Base-by-base conservation (phyloP, 2,888 invertebrate genomes). In the Tenodera sinensis region DNA sequence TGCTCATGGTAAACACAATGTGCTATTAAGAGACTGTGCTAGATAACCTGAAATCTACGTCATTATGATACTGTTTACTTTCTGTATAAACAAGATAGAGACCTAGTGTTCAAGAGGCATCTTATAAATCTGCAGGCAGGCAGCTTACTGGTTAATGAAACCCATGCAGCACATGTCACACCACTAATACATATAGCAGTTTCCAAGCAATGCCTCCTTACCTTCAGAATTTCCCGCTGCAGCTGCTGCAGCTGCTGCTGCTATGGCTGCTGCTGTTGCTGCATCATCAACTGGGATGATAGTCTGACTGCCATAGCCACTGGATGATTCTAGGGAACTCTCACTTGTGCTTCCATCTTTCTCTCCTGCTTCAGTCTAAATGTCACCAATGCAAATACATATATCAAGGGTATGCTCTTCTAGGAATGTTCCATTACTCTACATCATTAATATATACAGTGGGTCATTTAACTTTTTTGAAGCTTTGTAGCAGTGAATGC, bases 301-400 rank as follows among this genome's bases (percentile, higher is more conserved):
- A 2, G 96, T 96, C 92, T 97, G 97, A 92, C 96, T 97, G 84
- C 96, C 96, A 92, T 97, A 97, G 0, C 96, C 96, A 91, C 96
- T 96, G 47, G 96, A 96, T 0, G 96, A 96, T 91, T 96, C 96
- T 88, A 96, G 93, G 0, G 96, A 96, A 27, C 96, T 96, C 92
- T 96, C 96, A 91, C 96, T 96, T 28, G 96, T 96, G 92, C 96
- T 96, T 92, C 96, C 95, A 89, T 91, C 91, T 86, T 89, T 91
- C 83, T 91, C 91, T 20, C 85, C 85, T n/a, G 71, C 47, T 85
- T 90, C 90, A 42, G 88, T 83, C 90, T 90, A 34, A 27, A 86
- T 30, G 42, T 71, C 8, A 88, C 27, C 42, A 34, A 83, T 8
- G 85, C 8, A 85, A 84, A 34, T 9, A 88, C 4, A 30, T 12